Evolutionary conservation across 2,113 vertebrate genomes (phyloP).

Genomic region (Sturnira hondurensis): DNA sequence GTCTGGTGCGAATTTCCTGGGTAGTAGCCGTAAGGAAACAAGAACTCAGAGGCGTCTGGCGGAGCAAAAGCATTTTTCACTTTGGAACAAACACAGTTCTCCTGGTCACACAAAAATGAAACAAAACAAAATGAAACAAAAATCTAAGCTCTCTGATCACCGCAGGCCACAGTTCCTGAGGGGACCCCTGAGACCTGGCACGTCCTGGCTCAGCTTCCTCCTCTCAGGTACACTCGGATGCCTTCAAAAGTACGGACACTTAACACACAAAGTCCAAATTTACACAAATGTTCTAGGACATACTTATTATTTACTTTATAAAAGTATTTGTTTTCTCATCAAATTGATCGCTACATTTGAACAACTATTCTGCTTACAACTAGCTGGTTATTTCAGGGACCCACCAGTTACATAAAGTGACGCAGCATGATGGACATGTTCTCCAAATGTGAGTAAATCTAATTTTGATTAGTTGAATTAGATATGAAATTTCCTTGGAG

Average conservation of each 20-base stretch:
- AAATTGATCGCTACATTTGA: constrained; percentile 27
- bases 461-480: constrained; percentile 67
- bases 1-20: background rate
- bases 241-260: background rate
- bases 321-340: constrained; percentile 20
- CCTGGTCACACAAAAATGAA: background rate
- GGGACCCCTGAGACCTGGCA: background rate
- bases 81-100: background rate
- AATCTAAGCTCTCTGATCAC: background rate
- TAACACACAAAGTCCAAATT: background rate
- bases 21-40: background rate
- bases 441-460: constrained; percentile 70
- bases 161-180: background rate
- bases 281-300: background rate
- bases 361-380: background rate
- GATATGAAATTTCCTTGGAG: constrained; percentile 65
- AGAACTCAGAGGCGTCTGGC: background rate
- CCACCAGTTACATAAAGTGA: background rate
- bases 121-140: background rate
- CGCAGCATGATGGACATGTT: constrained; percentile 32
- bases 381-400: constrained; percentile 15
- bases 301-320: background rate
- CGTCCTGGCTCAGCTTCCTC: background rate
- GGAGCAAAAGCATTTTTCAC: background rate
- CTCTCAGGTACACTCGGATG: background rate